Conservation (phyloP, 2,113 vertebrate genomes). For the Galeopterus variegatus region DNA sequence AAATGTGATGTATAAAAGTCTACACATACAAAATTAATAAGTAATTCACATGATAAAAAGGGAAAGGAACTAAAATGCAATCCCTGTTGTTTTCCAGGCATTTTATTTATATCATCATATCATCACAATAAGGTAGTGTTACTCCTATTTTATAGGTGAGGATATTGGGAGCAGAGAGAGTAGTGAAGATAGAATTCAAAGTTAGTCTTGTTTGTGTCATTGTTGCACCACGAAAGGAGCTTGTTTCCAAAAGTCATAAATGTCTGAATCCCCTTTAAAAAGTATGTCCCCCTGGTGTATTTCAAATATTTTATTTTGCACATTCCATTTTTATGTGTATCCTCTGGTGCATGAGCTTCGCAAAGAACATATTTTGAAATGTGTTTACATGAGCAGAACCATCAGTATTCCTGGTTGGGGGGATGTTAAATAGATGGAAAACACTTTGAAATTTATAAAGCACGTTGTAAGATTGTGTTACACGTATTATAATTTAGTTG, state of each 20-base stretch:
- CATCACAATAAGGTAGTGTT: background rate
- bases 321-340: background rate
- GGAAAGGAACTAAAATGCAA: conserved; percentile 1
- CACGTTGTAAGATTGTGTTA: background rate
- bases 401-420: background rate
- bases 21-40: background rate
- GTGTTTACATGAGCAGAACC: conserved; percentile 3
- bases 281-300: background rate
- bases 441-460: conserved; percentile 41
- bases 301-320: conserved; percentile 10
- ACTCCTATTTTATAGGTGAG: background rate
- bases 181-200: background rate
- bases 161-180: background rate
- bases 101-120: background rate
- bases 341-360: background rate
- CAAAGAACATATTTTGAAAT: background rate
- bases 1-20: conserved; percentile 19
- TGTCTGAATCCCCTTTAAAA: conserved; percentile 14
- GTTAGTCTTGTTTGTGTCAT: background rate
- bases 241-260: background rate
- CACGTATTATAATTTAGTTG: background rate
- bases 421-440: conserved; percentile 16
- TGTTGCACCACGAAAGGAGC: background rate
- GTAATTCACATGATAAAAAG: conserved; percentile 13
- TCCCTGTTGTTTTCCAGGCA: background rate